Percentiles rank a stretch among this genome's conserved stretches.
phyloP scores from a whole-genome alignment of 2,888 invertebrate species.

The Heliconius ismenius region DNA sequence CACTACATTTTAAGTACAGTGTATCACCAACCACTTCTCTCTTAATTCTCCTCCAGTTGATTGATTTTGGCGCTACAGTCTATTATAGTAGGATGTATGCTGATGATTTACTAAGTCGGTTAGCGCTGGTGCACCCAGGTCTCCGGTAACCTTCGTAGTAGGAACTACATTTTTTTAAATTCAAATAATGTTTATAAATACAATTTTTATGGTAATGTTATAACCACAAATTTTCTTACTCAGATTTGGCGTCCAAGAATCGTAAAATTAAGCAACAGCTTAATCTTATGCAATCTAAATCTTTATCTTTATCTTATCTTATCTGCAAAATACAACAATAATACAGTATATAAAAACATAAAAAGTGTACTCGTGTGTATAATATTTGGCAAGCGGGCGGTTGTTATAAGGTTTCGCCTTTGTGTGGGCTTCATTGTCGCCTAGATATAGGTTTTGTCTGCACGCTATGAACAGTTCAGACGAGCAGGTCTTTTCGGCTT shows the following conservation, averaged over 20 bases:
- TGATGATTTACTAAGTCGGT: no score
- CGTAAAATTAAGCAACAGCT: neutral
- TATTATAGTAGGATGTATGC: no score
- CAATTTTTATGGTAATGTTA: neutral
- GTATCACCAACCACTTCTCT: no score
- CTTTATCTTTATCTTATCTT: no score
- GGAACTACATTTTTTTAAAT: neutral
- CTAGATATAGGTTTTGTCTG: slow-evolving; percentile 56
- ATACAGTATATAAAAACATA: slow-evolving; percentile 52
- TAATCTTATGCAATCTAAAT: slow-evolving; percentile 36
- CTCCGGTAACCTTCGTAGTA: no score
- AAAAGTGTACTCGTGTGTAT: slow-evolving; percentile 50
- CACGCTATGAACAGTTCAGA: slow-evolving; percentile 48
- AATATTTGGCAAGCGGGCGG: slow-evolving; percentile 35
- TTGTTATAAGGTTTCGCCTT: slow-evolving; percentile 68
- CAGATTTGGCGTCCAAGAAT: neutral
- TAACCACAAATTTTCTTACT: neutral
- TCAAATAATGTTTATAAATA: neutral
- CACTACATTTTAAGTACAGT: no score
- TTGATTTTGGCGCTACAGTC: no score
- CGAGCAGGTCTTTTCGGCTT: slow-evolving; percentile 19
- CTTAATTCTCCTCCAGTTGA: no score
- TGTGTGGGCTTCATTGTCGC: slow-evolving; percentile 63
- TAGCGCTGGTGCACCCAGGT: no score
- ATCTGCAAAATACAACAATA: no score